phyloP scores from a whole-genome alignment of 30 jellyfish, hydroid and myxozoan species.

The Hydractinia symbiolongicarpus region DNA sequence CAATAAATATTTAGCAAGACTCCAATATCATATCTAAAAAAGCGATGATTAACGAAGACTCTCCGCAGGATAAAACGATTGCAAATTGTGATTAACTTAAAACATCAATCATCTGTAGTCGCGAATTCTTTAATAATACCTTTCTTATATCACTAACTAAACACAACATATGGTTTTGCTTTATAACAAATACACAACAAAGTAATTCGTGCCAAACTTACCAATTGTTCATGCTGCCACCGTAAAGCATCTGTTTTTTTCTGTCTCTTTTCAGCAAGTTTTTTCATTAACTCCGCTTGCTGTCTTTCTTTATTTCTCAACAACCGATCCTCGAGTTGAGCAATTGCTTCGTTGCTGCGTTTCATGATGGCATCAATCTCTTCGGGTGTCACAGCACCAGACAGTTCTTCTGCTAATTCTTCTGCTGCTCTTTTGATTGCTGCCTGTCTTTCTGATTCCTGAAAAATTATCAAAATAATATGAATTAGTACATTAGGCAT shows the following conservation, averaged over 20 bases:
- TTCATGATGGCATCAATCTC: conserved; percentile 63
- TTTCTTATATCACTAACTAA: no score
- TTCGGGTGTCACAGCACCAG: conserved; percentile 57
- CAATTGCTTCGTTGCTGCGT: conserved; percentile 44
- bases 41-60: no score
- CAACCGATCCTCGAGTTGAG: conserved; percentile 38
- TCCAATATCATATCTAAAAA: no score
- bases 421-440: conserved; percentile 58
- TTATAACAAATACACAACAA: background rate
- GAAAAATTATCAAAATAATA: background rate
- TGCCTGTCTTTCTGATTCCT: conserved; percentile 66
- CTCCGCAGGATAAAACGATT: no score
- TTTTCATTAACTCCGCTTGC: conserved; percentile 49
- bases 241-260: conserved; percentile 55
- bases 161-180: no score
- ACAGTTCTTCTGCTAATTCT: conserved; percentile 56
- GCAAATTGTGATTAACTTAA: no score
- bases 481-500: background rate
- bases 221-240: conserved; percentile 58
- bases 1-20: no score
- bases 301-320: conserved; percentile 52
- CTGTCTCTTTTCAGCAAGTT: conserved; percentile 57
- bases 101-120: no score
- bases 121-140: no score
- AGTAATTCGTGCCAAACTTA: conserved; percentile 25